Evolutionary conservation across 1,140 invertebrate species (phyloP).

Genomic region (Anastrepha obliqua): DNA sequence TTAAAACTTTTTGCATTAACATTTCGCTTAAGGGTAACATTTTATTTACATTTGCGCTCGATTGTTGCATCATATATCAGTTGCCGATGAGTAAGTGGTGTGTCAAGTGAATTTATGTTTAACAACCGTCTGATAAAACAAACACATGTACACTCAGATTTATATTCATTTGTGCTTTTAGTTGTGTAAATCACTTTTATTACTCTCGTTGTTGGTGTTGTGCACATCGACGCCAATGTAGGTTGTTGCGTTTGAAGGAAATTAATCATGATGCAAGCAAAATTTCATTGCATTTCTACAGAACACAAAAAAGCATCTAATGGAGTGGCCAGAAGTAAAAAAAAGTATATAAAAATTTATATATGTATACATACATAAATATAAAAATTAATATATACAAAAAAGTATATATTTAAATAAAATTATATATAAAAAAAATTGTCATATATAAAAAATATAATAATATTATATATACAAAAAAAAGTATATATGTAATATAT

Average conservation of each 20-base stretch:
- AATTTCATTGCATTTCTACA: neutral
- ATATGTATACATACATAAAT: neutral
- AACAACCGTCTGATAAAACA: no score
- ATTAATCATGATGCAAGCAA: neutral
- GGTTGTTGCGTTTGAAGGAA: neutral
- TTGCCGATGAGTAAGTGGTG: neutral
- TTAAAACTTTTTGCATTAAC: no score
- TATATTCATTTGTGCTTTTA: neutral
- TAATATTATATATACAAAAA: no score
- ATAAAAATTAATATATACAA: neutral
- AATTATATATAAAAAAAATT: no score
- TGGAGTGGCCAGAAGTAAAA: neutral
- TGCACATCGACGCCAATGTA: neutral
- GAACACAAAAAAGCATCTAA: neutral
- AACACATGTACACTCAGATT: no score
- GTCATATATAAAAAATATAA: no score
- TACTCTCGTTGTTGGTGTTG: neutral
- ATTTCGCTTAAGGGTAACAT: no score
- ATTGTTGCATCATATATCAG: no score
- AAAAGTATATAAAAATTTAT: no score
- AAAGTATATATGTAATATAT: no score
- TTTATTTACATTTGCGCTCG: no score
- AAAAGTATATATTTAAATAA: neutral
- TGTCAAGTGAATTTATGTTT: neutral
- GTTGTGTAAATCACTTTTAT: slow-evolving; percentile 3